A percentile compares a stretch with the other conserved stretches of the same genome.
Evolutionary conservation across 2,113 vertebrate genomes (phyloP).

Genomic region (Cyphomyrus plagiostoma): DNA sequence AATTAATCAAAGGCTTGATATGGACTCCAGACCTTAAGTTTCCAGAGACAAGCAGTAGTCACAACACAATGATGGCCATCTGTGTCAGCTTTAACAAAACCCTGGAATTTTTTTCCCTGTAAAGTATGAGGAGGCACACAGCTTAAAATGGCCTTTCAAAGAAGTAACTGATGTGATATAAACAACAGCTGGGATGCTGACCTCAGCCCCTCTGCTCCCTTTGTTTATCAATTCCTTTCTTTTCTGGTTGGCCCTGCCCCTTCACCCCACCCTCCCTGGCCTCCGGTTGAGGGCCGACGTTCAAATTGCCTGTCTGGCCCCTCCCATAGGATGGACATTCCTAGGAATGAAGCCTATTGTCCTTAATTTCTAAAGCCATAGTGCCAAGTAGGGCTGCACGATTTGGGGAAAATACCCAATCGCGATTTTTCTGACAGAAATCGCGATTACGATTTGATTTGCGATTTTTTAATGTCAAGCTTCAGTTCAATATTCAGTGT

Average conservation of each 20-base stretch:
- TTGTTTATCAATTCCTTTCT: background rate
- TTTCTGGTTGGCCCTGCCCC: background rate
- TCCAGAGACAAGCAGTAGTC: background rate
- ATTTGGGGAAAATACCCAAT: too few species aligned
- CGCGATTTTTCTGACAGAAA: too few species aligned
- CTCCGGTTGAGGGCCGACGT: background rate
- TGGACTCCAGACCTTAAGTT: background rate
- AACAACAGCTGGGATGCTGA: background rate
- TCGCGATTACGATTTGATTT: too few species aligned
- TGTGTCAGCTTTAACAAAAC: background rate
- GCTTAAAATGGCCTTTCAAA: background rate
- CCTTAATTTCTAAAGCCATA: background rate
- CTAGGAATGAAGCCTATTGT: background rate
- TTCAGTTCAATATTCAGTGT: too few species aligned
- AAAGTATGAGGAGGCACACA: background rate
- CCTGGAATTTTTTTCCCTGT: background rate
- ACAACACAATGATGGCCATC: background rate
- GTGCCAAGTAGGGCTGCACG: too few species aligned
- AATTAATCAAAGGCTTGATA: background rate
- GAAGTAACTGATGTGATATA: background rate
- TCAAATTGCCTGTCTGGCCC: background rate
- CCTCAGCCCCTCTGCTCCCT: background rate
- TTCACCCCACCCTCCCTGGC: background rate
- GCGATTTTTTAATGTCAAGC: too few species aligned
- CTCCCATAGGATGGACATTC: background rate